Evolutionary conservation across 2,888 invertebrate genomes (phyloP).

Genomic region (Punctoribates punctum): DNA sequence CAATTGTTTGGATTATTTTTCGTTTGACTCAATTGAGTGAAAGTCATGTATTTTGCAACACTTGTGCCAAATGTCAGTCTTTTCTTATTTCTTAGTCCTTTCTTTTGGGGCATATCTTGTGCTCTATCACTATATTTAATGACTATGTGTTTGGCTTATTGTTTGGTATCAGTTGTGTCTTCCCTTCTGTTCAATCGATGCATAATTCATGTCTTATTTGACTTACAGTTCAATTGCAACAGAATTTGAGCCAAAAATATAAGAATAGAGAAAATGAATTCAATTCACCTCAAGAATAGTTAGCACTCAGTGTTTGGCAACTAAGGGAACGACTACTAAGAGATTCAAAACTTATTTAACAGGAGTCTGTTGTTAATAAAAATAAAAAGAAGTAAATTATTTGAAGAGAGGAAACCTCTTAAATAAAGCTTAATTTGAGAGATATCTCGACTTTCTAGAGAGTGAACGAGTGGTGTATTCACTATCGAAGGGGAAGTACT

Average conservation of each 20-base stretch:
- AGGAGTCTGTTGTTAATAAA: too few species aligned
- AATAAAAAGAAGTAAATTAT: background rate
- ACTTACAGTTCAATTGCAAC: background rate
- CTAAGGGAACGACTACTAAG: background rate
- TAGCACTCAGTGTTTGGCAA: too few species aligned
- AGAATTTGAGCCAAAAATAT: background rate
- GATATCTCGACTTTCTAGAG: background rate
- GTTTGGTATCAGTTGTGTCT: background rate
- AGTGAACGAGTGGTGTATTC: background rate
- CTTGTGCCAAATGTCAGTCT: too few species aligned
- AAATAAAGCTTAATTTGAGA: background rate
- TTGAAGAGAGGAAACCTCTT: background rate
- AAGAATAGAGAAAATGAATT: background rate
- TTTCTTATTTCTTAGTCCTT: too few species aligned
- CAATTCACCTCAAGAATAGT: background rate
- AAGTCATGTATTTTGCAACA: too few species aligned
- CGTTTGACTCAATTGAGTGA: too few species aligned
- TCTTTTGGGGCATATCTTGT: too few species aligned
- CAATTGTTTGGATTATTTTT: too few species aligned
- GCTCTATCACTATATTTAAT: too few species aligned
- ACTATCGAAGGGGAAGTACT: background rate
- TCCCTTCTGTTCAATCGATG: constrained; percentile 3
- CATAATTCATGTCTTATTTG: constrained; percentile 1
- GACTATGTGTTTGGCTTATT: too few species aligned
- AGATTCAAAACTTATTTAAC: background rate